Evolutionary conservation across 2,113 vertebrate species (phyloP).

Genomic region (Aleadryas rufinucha): DNA sequence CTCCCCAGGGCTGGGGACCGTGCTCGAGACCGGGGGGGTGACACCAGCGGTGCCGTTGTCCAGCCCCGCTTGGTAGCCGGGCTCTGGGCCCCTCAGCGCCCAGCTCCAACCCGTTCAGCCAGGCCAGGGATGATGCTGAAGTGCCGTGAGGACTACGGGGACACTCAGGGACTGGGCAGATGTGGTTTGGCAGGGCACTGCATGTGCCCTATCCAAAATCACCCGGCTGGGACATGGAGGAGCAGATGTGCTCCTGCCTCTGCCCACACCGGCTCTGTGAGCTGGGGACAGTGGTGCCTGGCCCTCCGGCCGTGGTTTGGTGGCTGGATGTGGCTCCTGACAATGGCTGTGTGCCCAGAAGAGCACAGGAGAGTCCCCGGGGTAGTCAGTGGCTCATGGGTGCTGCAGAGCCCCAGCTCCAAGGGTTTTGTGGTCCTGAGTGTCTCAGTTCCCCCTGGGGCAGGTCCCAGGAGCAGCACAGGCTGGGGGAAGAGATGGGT

Average conservation of each 20-base stretch:
- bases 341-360: background rate
- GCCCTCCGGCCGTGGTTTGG: fast-evolving
- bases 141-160: background rate
- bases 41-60: fast-evolving
- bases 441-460: background rate
- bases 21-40: fast-evolving
- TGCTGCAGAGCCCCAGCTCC: background rate
- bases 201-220: background rate
- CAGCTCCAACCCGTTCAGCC: background rate
- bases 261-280: fast-evolving
- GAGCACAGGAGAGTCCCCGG: background rate
- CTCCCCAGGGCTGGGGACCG: background rate
- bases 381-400: background rate
- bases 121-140: background rate
- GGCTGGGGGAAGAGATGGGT: background rate
- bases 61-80: background rate
- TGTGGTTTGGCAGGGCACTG: background rate
- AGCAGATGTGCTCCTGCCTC: background rate
- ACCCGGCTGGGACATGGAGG: fast-evolving
- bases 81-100: background rate
- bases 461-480: background rate
- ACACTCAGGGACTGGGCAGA: background rate
- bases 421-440: background rate
- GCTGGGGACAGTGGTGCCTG: background rate
- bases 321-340: background rate